These are phyloP conservation scores for Cosmopolites sordidus DNA, from an alignment of 2,888 invertebrate species.

Conservation along the genomic window DNA sequence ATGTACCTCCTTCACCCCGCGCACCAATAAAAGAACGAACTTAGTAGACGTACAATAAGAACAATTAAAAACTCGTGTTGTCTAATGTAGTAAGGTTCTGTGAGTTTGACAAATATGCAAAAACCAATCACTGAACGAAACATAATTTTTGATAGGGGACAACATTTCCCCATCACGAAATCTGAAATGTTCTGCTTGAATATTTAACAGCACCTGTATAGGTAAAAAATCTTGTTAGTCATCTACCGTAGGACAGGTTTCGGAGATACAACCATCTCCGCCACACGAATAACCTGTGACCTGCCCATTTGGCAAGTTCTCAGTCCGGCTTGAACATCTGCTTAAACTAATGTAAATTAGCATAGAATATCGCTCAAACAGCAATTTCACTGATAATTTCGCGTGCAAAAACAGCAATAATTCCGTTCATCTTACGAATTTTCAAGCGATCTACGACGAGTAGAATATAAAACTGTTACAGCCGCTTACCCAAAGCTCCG, in stretches of 20 bases:
- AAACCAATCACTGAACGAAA: too few relatives aligned
- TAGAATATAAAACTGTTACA: too few relatives aligned
- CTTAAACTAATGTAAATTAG: not conserved
- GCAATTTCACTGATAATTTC: not conserved
- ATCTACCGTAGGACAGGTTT: slow-evolving; percentile 30
- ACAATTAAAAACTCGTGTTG: too few relatives aligned
- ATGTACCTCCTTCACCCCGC: too few relatives aligned
- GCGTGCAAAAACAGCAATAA: not conserved
- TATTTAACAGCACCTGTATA: slow-evolving; percentile 21
- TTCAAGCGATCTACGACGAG: too few relatives aligned
- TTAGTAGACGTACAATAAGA: too few relatives aligned
- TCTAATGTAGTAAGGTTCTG: too few relatives aligned
- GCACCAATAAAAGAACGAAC: too few relatives aligned
- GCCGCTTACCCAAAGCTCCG: slow-evolving; percentile 64
- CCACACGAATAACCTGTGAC: slow-evolving; percentile 28
- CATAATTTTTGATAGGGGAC: too few relatives aligned
- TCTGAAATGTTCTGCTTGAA: slow-evolving; percentile 4
- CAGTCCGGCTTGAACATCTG: slow-evolving; percentile 1
- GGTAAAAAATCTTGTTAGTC: slow-evolving; percentile 27
- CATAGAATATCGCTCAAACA: not conserved
- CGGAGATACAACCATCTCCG: slow-evolving; percentile 29
- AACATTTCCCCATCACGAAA: too few relatives aligned
- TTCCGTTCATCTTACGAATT: not conserved
- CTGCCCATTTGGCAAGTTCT: slow-evolving; percentile 19
- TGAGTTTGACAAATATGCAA: too few relatives aligned